Evolutionary conservation across 1,140 invertebrate species (phyloP), one percentile per base, ranked within the genome.

Genomic region (Cheumatopsyche charites): DNA sequence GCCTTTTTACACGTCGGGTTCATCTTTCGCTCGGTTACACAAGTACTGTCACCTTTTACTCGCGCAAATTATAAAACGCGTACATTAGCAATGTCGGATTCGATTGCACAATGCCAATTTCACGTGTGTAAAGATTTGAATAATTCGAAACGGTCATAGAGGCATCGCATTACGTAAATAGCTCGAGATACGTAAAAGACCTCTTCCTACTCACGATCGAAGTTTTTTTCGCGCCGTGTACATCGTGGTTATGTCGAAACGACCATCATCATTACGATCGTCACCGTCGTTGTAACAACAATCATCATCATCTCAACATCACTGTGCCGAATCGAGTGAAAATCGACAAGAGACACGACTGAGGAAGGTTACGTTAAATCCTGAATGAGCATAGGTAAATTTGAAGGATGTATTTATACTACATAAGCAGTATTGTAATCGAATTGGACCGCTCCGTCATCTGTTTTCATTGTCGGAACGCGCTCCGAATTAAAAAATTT

Each of bases 151-250:
- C 1, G 9, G 5, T 17, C 1, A 45, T 15, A 52, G 47, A 17
- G 19, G 47, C 47, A 58, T 58, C 25, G 25, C 13, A 58, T 58
- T 21, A 58, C 21, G 13, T 21, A 58, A 58, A 58, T 23, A 17
- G 47, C 47, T 17, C 6, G 19, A 52, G 47, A 52, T n/a, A n/a
- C n/a, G n/a, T n/a, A n/a, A n/a, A 5, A 5, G n/a, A 42, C n/a
- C 21, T 9, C 63, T 66, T 66, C 63, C 63, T 66, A 66, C 17
- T 66, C 43, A 47, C 43, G 63, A 66, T 47, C 43, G n/a, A 12
- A 25, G 23, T 47, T 66, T 63, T 66, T 45, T 47, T 21, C 63
- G 63, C 29, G 29, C 29, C 9, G 3, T 9, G 47, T 52, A 19
- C 47, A 17, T n/a, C n/a, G n/a, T n/a, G n/a, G n/a, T n/a, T n/a